A percentile compares a stretch with the other conserved stretches of the same genome.
Conservation (phyloP, 2,113 vertebrate species). For the Dolichallabes microphthalmus region DNA sequence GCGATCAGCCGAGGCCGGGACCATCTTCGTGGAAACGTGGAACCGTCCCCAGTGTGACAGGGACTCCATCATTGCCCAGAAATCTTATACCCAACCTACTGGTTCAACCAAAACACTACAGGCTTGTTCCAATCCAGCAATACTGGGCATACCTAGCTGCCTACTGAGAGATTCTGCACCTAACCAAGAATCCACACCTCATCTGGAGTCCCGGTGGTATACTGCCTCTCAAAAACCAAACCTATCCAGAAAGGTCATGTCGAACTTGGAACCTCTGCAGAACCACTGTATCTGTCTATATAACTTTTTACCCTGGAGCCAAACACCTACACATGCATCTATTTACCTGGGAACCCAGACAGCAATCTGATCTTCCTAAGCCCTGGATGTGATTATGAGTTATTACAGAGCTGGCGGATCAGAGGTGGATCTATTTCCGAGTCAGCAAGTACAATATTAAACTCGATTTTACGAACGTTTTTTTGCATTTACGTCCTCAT, state of each 20-base stretch:
- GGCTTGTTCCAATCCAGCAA: not conserved
- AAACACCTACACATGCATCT: constrained; percentile 4
- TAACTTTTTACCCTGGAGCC: not conserved
- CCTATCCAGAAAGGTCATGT: not conserved
- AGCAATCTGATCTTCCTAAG: not conserved
- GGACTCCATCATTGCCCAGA: not conserved
- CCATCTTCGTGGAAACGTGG: no score
- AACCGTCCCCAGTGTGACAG: no score
- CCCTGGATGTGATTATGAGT: constrained; percentile 1
- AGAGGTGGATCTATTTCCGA: not conserved
- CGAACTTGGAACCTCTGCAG: not conserved
- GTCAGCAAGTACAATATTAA: not conserved
- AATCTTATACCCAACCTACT: no score
- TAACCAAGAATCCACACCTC: not conserved
- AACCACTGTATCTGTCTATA: not conserved
- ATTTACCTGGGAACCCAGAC: not conserved
- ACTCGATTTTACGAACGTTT: not conserved
- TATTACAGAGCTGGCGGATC: not conserved
- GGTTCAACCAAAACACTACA: not conserved
- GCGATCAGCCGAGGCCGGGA: no score
- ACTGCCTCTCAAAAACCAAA: not conserved
- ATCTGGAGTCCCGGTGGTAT: not conserved
- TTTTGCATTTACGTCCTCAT: constrained; percentile 5
- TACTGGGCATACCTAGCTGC: not conserved
- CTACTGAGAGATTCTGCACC: not conserved